Base-by-base conservation (phyloP, 2,888 invertebrate species). In the Blastobasis lacticolella region DNA sequence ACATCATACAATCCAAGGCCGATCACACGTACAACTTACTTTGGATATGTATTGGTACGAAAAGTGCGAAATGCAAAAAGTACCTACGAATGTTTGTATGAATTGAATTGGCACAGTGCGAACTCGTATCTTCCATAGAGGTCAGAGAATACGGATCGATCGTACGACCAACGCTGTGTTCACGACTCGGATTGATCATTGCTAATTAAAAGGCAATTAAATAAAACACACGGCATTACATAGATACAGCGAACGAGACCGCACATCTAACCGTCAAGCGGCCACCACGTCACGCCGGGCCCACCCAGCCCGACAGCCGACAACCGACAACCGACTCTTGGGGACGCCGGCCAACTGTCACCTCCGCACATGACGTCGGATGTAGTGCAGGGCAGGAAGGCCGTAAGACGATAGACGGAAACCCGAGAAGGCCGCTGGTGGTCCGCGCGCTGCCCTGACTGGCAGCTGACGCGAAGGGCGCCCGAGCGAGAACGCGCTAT, bases 401-500 rank as follows among this genome's bases (percentile, higher is more conserved):
- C 66, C 65, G 73, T 81, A 84, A 83, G 82, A 80, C 80, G 85
- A 85, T 84, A 85, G 85, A 85, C 68, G 75, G 87, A 83, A 86
- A 87, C 81, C 50, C 63, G 85, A 87, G 73, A 78, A 62, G 61
- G 71, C 73, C 71, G 68, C 81, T 75, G 87, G 87, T 88, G 87
- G 87, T 88, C 87, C 69, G 63, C 68, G 67, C 76, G 65, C 66
- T 63, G 67, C 64, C 60, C 63, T 85, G 84, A 88, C 78, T 84
- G 87, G 87, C 87, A 86, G 72, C 77, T 86, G 82, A 79, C 79
- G 75, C 79, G 77, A 88, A 84, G 87, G 84, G 84, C 83, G 83
- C 84, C 87, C 78, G 86, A 87, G 81, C 87, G 87, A 76, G 83
- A 85, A 88, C 84, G 83, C 78, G 85, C 77, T 82, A 75, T 79